These are phyloP conservation scores for Neolamprologus brichardi DNA, from an alignment of 2,113 vertebrate genomes.

Conservation along the genomic window DNA sequence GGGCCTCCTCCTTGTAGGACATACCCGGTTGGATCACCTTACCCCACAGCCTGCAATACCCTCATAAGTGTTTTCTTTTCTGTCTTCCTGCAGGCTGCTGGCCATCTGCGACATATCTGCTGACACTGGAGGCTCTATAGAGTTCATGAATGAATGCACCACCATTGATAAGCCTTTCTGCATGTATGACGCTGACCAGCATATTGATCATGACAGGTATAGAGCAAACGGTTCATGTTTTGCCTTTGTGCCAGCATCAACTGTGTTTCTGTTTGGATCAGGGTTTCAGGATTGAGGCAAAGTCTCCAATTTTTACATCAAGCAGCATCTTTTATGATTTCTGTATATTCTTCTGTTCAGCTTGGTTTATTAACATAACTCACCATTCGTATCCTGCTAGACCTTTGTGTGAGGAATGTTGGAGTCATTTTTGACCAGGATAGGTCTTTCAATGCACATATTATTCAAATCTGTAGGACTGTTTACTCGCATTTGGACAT, in stretches of 20 bases:
- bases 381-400: background rate
- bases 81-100: constrained; percentile 74
- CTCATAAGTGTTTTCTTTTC: background rate
- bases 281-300: background rate
- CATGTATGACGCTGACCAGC: constrained; percentile 94
- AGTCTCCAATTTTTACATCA: background rate
- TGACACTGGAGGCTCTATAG: constrained; percentile 91
- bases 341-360: background rate
- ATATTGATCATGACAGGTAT: constrained; percentile 92
- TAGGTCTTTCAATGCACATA: background rate
- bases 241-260: background rate
- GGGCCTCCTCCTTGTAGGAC: background rate
- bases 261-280: background rate
- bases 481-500: background rate
- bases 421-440: background rate
- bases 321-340: background rate
- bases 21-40: background rate
- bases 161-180: constrained; percentile 95
- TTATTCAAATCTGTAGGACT: background rate
- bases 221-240: background rate
- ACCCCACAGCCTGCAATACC: background rate
- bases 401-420: background rate
- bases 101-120: constrained; percentile 98
- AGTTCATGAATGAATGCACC: constrained; percentile 95
- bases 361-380: background rate